Percentiles rank a stretch among this genome's conserved stretches.
phyloP scores from a whole-genome alignment of 2,113 vertebrate species.

The Peucedramus taeniatus region DNA sequence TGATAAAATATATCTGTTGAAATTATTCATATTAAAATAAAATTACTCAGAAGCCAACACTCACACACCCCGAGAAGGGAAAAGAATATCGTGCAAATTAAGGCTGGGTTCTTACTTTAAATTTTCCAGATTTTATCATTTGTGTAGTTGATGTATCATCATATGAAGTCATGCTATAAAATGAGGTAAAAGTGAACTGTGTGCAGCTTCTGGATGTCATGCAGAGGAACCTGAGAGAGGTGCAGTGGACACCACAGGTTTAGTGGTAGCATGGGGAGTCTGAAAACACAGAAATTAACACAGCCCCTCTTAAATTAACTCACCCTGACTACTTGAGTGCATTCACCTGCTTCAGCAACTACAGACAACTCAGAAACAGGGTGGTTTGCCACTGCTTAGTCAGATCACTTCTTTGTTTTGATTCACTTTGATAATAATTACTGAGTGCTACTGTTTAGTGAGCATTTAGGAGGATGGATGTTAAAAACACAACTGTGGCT shows the following conservation, averaged over 20 bases:
- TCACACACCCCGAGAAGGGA: neutral
- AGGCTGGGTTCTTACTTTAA: neutral
- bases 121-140: neutral
- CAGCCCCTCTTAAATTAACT: neutral
- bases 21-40: neutral
- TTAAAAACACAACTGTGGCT: neutral
- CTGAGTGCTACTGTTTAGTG: neutral
- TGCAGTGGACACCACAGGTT: neutral
- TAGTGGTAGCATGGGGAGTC: neutral
- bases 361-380: neutral
- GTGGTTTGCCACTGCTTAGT: neutral
- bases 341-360: neutral
- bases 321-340: neutral
- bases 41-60: neutral
- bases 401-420: neutral
- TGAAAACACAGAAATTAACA: neutral
- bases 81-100: neutral
- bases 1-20: neutral
- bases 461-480: neutral
- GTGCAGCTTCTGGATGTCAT: rapidly evolving
- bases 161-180: neutral
- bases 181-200: neutral
- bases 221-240: neutral
- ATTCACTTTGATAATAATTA: neutral
- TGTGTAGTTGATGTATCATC: neutral